Conservation (phyloP, 2,113 vertebrate species). For the Lepus europaeus region DNA sequence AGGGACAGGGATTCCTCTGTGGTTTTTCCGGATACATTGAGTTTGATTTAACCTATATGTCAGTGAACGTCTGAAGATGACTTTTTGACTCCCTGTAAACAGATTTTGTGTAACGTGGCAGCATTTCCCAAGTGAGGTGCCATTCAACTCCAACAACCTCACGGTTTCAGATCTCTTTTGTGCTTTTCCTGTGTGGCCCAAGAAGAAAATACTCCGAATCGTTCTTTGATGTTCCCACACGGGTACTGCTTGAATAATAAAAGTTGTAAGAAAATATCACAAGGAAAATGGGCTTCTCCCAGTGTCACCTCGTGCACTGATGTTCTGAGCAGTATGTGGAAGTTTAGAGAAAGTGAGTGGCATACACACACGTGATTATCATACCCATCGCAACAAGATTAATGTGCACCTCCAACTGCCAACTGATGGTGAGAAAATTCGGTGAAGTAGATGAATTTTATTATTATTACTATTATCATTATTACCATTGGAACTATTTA, state of each 20-base stretch:
- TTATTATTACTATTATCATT: not conserved
- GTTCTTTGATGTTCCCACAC: slow-evolving; percentile 1
- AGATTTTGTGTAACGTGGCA: slow-evolving; percentile 45
- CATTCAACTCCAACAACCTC: slow-evolving; percentile 35
- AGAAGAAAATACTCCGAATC: slow-evolving; percentile 19
- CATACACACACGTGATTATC: not conserved
- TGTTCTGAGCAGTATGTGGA: not conserved
- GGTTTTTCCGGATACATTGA: slow-evolving; percentile 52
- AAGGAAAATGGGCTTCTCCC: slow-evolving; percentile 75
- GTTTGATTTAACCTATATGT: slow-evolving; percentile 43
- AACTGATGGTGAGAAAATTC: not conserved
- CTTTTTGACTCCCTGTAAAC: slow-evolving; percentile 48
- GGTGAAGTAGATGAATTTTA: not conserved
- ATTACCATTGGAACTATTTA: slow-evolving; percentile 22
- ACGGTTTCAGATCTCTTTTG: slow-evolving; percentile 43
- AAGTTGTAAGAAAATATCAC: slow-evolving; percentile 61
- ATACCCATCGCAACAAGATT: not conserved
- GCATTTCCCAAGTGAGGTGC: slow-evolving; percentile 27
- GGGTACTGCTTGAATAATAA: slow-evolving; percentile 5
- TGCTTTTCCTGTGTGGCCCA: slow-evolving; percentile 10
- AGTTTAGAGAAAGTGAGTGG: not conserved
- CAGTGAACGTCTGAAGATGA: slow-evolving; percentile 39
- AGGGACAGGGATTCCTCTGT: slow-evolving; percentile 79
- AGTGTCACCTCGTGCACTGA: slow-evolving; percentile 27
- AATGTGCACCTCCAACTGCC: not conserved